Base-by-base conservation (phyloP, 1,140 invertebrate genomes). In the Micrasema longulum region DNA sequence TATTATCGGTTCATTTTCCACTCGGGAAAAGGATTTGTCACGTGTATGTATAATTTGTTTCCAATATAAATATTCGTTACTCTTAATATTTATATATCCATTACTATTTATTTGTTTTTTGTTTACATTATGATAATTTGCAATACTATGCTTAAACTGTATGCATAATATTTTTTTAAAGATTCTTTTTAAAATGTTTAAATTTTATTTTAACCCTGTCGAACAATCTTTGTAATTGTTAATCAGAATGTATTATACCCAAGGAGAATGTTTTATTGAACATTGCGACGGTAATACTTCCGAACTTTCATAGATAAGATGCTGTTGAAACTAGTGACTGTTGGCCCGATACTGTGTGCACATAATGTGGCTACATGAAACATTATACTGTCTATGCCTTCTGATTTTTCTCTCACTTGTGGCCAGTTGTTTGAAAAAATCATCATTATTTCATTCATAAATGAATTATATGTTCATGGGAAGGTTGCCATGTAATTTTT, bases 101-200 rank as follows among this genome's bases (percentile, higher is more conserved):
- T 53, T 53, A 31, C 23, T 53, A 53, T 53, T 53, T 53, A 53
- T 53, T 31, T 31, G 26, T 31, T 31, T 31, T 31, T 31, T n/a
- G n/a, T n/a, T 31, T 31, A 31, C 7, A 31, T 31, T 31, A 31
- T 31, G 7, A n/a, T 16, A 11, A 45, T 16, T 45, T 45, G 11
- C 14, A n/a, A 16, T 45, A 45, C 41, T 45, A 12, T 45, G 41
- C 41, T 45, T 45, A 45, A 45, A 45, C 11, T 45, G 41, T 45
- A 45, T 45, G 41, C 41, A 45, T 45, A 45, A 45, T 45, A 45
- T 45, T 45, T 45, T 45, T 45, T n/a, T 45, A 45, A 45, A 45
- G 41, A 45, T n/a, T 12, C 41, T 45, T 31, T 31, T 31, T 31
- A 31, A 31, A 31, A 31, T 31, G 26, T 31, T 31, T 31, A 45